Base-by-base conservation (phyloP, 2,113 vertebrate genomes). In the Triplophysa dalaica region DNA sequence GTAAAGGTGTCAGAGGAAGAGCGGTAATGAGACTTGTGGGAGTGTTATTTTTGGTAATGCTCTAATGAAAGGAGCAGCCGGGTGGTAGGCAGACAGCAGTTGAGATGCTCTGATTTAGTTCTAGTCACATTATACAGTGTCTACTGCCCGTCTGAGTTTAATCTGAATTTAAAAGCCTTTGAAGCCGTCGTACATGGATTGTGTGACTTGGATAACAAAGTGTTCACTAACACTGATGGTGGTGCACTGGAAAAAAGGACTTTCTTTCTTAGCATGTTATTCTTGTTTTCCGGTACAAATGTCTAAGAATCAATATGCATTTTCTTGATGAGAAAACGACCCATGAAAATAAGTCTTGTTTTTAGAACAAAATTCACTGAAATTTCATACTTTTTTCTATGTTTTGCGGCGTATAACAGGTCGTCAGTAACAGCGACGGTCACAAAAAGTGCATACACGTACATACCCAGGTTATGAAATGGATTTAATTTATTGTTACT, bases 41-140 rank as follows among this genome's bases (percentile, higher is more conserved):
- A 69, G 60, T 82, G 83, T 85, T 85, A 85, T 85, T 82, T 85
- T 84, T 84, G 80, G 70, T 69, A 33, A 13, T 56, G 72, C 72
- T 79, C 52, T 85, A 85, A 85, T 85, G 77, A 82, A 77, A 69
- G 21, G 67, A 75, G 58, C 67, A 41, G 75, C 62, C 63, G 75
- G 66, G 68, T 77, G 67, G 60, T 58, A 78, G 72, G 58, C 62
- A 78, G 76, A 81, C 70, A 81, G 75, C 82, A 63, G 75, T 70
- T 67, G 80, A 80, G 65, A 79, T 65, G 61, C 48, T 76, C 70
- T 61, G 62, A 78, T 82, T 84, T 79, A 66, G 60, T 77, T 67
- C 5, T 66, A 64, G 69, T 65, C 76, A 76, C 68, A 45, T 38
- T 38, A 79, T 79, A 64, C 65, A 66, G 61, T 38, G 14, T 26